Base-by-base conservation (phyloP, 2,113 vertebrate genomes). In the Cricetomys ansorgei region DNA sequence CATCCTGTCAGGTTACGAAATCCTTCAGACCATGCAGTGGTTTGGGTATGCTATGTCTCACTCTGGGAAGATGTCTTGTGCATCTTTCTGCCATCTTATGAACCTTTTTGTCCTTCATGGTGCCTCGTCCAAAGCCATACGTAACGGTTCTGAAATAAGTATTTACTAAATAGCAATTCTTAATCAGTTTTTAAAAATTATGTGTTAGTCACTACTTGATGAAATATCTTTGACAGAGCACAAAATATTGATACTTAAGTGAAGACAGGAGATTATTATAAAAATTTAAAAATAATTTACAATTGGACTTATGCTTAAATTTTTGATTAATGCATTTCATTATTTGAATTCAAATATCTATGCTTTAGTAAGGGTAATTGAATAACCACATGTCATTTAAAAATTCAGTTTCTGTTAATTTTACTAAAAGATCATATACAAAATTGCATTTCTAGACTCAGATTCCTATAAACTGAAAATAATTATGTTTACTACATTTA, bases 401-500 rank as follows among this genome's bases (percentile, higher is more conserved):
- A 97, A 91, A 93, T 92, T 92, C 84, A 64, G 43, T 89, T 96
- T 97, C 94, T 93, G 34, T 92, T 70, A 92, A 64, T 96, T 97
- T 94, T 96, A 84, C 29, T 96, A 94, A 67, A 80, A 97, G 81
- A 57, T 96, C 70, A 93, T 86, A 90, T 95, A 79, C 9, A 86
- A 48, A 96, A 87, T 97, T 96, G 73, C 23, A 87, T 75, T 70
- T 93, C 93, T 95, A 95, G 65, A 93, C 23, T 65, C 57, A 65
- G 65, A 89, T 95, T 95, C 29, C 31, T 92, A 69, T 93, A 93
- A 94, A 64, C 79, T 95, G 55, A 40, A 72, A 97, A 84, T 45
- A 94, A 55, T 70, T 94, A 89, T 73, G 4, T 93, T 92, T 97
- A 57, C 13, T 94, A 62, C 89, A 1, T 94, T 64, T 45, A 0